Evolutionary conservation across 2,888 invertebrate genomes (phyloP), one percentile per base, ranked within the genome.

Genomic region (Lasioglossum figueresi): DNA sequence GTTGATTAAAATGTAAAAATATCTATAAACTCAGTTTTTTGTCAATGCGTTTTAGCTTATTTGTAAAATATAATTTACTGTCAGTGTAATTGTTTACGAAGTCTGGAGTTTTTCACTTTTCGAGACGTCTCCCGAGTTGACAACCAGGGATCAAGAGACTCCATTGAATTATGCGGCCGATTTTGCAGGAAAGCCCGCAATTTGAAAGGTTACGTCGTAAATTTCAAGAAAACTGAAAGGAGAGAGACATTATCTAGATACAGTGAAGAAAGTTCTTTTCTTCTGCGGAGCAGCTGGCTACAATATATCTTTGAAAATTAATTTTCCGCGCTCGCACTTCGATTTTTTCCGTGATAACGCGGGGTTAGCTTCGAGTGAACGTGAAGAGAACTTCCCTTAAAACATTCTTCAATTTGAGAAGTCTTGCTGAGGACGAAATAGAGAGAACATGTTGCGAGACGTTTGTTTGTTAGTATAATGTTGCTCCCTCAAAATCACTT

Each of bases 81-180:
- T 56, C 12, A 27, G 56, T 4, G 56, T 56, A n/a, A 56, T 56
- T 56, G 56, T 56, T 56, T 56, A n/a, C 10, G 10, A 56, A n/a
- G n/a, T 10, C n/a, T n/a, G 14, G 27, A 27, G n/a, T 59, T 12
- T 14, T 14, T 59, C 59, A 14, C n/a, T 59, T 12, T n/a, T 12
- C 59, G 27, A 12, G 12, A 59, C 27, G 59, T 59, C 27, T n/a
- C 27, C 27, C 12, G n/a, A 27, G 59, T 59, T 59, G 59, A 59
- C 27, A 59, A 59, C 27, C 59, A 12, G 59, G 59, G 59, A 59
- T 59, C 59, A 59, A 59, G 59, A n/a, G 59, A 3, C 23, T 27
- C 59, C 27, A 27, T 59, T 59, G 59, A 59, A 59, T 59, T 59
- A 59, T 59, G 27, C 59, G 59, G 14, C n/a, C 59, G 59, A 59